Conservation (phyloP, 1,140 invertebrate genomes). For the Drosophila lacertosa region DNA sequence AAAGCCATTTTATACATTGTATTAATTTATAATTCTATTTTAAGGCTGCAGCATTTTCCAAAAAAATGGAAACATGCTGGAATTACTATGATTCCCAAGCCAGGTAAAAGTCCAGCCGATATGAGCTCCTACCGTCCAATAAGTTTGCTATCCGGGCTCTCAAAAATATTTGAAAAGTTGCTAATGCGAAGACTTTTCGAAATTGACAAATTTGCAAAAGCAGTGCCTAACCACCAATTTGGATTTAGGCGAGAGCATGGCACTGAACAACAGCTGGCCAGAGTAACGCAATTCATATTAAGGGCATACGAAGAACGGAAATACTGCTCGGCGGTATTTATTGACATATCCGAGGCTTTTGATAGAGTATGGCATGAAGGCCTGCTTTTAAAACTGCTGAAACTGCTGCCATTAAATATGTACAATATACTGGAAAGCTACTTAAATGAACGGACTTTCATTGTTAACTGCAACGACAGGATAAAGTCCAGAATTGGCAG, state of each 20-base stretch:
- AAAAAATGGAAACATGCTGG: constrained; percentile 16
- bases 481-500: neutral
- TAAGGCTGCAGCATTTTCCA: neutral
- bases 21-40: constrained; percentile 11
- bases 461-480: neutral
- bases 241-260: neutral
- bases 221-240: neutral
- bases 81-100: constrained; percentile 12
- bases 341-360: neutral
- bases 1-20: constrained; percentile 1
- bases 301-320: neutral
- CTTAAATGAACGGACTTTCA: neutral
- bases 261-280: neutral
- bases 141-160: neutral
- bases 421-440: neutral
- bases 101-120: constrained; percentile 7
- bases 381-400: neutral
- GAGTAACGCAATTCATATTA: neutral
- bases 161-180: neutral
- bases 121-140: no score
- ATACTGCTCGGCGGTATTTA: neutral
- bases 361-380: neutral
- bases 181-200: neutral
- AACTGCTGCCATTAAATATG: neutral
- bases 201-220: neutral